A percentile compares a stretch with the other conserved stretches of the same genome.
phyloP scores from a whole-genome alignment of 2,888 invertebrate genomes.

The Pollenia griseotomentosa region DNA sequence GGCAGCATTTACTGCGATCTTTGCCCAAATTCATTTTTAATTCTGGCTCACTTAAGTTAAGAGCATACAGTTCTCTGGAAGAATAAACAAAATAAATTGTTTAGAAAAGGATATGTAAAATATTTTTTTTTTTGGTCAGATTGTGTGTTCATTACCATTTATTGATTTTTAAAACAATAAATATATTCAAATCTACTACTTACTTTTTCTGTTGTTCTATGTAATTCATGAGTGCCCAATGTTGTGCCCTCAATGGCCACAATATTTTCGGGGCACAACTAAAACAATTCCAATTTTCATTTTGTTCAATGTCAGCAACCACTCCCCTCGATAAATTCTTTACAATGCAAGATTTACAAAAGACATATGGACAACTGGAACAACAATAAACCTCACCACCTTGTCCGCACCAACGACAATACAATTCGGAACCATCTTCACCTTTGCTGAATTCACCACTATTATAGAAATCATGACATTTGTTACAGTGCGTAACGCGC shows the following conservation, averaged over 20 bases:
- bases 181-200: slow-evolving; percentile 60
- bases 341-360: slow-evolving; percentile 91
- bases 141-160: neutral
- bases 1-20: slow-evolving; percentile 82
- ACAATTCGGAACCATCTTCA: slow-evolving; percentile 92
- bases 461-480: slow-evolving; percentile 91
- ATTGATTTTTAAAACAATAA: too few relatives aligned
- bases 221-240: slow-evolving; percentile 89
- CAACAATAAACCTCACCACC: slow-evolving; percentile 92
- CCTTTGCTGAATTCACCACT: slow-evolving; percentile 93
- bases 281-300: slow-evolving; percentile 93
- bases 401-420: slow-evolving; percentile 93
- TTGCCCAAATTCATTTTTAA: slow-evolving; percentile 77
- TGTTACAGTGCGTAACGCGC: slow-evolving; percentile 89
- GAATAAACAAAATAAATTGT: neutral
- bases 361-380: slow-evolving; percentile 90
- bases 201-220: slow-evolving; percentile 86
- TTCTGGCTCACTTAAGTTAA: slow-evolving; percentile 79
- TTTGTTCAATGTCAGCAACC: slow-evolving; percentile 89
- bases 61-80: slow-evolving; percentile 77
- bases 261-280: slow-evolving; percentile 89
- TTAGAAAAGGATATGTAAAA: neutral
- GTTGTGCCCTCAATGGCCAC: slow-evolving; percentile 88
- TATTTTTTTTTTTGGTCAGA: neutral
- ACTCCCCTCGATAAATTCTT: slow-evolving; percentile 88